A percentile compares a stretch with the other conserved stretches of the same genome.
Evolutionary conservation across 2,113 vertebrate species (phyloP).

Genomic region (Bambusicola thoracicus): DNA sequence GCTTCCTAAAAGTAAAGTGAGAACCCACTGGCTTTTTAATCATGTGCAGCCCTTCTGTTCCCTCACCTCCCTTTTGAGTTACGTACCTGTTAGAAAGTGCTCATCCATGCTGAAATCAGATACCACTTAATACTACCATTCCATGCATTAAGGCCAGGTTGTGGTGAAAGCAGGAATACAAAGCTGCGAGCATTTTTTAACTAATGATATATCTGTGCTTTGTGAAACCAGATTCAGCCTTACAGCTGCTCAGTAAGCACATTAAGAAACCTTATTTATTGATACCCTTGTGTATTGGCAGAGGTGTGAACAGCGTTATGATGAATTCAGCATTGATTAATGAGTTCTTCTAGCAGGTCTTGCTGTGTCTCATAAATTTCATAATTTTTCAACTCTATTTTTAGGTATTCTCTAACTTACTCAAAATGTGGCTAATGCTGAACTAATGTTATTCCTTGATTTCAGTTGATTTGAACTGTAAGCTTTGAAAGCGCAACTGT

Average conservation of each 20-base stretch:
- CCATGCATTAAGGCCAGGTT: neutral
- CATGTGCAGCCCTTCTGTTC: neutral
- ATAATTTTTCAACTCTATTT: neutral
- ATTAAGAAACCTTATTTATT: neutral
- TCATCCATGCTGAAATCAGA: neutral
- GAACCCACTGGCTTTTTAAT: neutral
- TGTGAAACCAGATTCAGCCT: neutral
- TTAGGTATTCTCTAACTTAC: neutral
- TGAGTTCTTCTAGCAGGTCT: neutral
- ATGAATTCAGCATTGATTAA: neutral
- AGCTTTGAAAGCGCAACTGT: neutral
- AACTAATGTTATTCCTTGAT: neutral
- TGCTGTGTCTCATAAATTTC: neutral
- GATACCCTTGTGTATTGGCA: neutral
- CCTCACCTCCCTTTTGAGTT: rapidly evolving
- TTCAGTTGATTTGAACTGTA: neutral
- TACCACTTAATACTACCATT: neutral
- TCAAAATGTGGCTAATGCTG: neutral
- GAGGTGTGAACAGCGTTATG: neutral
- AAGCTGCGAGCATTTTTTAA: neutral
- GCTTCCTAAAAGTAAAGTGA: neutral
- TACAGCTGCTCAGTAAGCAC: neutral
- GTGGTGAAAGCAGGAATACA: neutral
- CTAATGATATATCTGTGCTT: neutral
- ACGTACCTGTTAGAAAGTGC: neutral